Percentiles rank a stretch among this genome's conserved stretches.
These are phyloP conservation scores for Eulemur coronatus DNA, from an alignment of 2,797 vertebrate genomes.

Conservation along the genomic window DNA sequence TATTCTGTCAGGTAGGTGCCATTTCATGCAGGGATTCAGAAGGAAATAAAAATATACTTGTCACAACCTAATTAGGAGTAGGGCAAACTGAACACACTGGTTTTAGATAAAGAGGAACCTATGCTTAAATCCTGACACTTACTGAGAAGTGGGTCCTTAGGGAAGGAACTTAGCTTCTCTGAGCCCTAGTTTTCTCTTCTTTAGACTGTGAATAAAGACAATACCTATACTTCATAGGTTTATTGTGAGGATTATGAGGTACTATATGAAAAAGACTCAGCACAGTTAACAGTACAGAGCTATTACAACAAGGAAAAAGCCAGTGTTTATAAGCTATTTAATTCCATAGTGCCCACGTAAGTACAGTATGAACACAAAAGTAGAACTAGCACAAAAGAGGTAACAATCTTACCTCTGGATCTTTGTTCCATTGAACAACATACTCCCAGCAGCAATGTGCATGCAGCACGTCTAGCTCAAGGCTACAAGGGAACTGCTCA, in stretches of 20 bases:
- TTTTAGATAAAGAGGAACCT: background rate
- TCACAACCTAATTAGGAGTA: background rate
- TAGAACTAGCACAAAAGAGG: background rate
- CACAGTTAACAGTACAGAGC: background rate
- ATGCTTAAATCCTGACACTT: background rate
- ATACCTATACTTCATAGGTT: background rate
- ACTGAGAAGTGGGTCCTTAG: background rate
- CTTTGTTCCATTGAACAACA: slow-evolving; percentile 98
- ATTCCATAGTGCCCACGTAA: rapidly evolving
- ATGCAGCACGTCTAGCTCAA: slow-evolving; percentile 92
- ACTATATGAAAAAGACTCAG: background rate
- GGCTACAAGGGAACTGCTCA: slow-evolving; percentile 94
- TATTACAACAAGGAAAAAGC: background rate
- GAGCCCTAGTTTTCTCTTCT: background rate
- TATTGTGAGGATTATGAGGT: background rate
- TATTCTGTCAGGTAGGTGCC: background rate
- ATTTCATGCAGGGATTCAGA: background rate
- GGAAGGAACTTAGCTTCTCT: background rate
- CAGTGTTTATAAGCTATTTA: no score
- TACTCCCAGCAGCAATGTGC: slow-evolving; percentile 98
- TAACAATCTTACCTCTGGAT: slow-evolving; percentile 91
- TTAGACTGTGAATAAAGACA: background rate
- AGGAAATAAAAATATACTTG: background rate
- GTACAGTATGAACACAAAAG: background rate
- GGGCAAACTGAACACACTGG: background rate